These are phyloP conservation scores for Brachionus rotundiformis DNA, from an alignment of 1,140 invertebrate species.

Conservation along the genomic window DNA sequence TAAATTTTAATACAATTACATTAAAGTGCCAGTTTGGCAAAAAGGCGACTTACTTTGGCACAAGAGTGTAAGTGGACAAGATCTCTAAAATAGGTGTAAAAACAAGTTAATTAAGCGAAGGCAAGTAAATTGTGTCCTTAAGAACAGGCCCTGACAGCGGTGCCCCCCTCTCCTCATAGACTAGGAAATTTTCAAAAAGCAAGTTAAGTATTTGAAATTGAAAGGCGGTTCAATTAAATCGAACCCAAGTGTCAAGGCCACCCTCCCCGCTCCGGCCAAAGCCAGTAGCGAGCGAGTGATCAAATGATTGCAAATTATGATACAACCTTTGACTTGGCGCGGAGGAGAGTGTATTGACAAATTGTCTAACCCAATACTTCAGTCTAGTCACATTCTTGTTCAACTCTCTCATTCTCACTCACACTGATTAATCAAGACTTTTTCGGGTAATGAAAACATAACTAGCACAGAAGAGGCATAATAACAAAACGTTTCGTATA, in stretches of 20 bases:
- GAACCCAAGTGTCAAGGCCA: neutral
- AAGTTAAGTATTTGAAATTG: neutral
- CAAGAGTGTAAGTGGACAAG: neutral
- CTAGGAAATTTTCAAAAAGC: neutral
- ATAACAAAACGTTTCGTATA: slow-evolving; percentile 13
- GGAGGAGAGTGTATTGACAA: neutral
- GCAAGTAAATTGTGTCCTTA: neutral
- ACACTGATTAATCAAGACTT: neutral
- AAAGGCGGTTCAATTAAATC: neutral
- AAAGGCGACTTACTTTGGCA: too few relatives aligned
- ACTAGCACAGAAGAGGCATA: neutral
- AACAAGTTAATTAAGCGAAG: neutral
- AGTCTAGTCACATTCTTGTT: neutral
- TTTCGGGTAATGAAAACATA: slow-evolving; percentile 1
- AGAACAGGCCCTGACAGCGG: neutral
- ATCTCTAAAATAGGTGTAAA: neutral
- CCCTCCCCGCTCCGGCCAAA: neutral
- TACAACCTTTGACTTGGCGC: neutral
- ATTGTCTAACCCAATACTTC: neutral
- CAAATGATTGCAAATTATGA: slow-evolving; percentile 15
- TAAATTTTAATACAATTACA: too few relatives aligned
- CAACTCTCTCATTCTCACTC: neutral
- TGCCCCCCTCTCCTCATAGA: neutral
- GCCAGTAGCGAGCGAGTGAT: slow-evolving; percentile 17
- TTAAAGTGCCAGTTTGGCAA: too few relatives aligned